phyloP scores from a whole-genome alignment of 2,888 invertebrate species.

The Strigamia crassipes region DNA sequence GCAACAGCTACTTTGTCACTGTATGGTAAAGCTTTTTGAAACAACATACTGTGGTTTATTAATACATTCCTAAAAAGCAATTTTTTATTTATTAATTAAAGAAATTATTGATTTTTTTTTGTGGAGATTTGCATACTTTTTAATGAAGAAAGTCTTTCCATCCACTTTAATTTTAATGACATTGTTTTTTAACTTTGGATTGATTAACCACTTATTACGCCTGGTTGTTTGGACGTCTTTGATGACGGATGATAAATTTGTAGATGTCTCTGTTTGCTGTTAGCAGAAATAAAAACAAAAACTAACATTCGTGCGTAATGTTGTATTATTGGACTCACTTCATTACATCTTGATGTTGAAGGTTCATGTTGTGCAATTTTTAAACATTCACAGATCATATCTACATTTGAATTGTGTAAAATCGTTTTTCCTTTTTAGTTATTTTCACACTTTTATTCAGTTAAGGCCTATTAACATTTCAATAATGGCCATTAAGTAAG shows the following conservation, averaged over 20 bases:
- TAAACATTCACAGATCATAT: too few species aligned
- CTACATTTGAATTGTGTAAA: too few species aligned
- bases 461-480: too few species aligned
- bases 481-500: too few species aligned
- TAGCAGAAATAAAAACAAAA: background rate
- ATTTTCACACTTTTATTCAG: too few species aligned
- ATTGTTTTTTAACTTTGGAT: background rate
- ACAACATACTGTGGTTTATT: background rate
- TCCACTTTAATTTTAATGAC: background rate
- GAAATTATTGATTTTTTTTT: too few species aligned
- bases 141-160: background rate
- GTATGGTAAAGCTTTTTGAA: background rate
- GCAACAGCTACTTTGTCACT: background rate
- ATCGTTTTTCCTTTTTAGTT: too few species aligned
- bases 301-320: too few species aligned
- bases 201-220: background rate
- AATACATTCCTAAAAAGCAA: background rate
- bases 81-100: too few species aligned
- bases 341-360: background rate
- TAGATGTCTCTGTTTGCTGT: background rate
- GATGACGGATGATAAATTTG: background rate
- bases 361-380: too few species aligned
- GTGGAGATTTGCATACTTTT: background rate
- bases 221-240: background rate
- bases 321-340: too few species aligned